Conservation (phyloP, 2,888 invertebrate genomes). For the Lamellibrachia columna region DNA sequence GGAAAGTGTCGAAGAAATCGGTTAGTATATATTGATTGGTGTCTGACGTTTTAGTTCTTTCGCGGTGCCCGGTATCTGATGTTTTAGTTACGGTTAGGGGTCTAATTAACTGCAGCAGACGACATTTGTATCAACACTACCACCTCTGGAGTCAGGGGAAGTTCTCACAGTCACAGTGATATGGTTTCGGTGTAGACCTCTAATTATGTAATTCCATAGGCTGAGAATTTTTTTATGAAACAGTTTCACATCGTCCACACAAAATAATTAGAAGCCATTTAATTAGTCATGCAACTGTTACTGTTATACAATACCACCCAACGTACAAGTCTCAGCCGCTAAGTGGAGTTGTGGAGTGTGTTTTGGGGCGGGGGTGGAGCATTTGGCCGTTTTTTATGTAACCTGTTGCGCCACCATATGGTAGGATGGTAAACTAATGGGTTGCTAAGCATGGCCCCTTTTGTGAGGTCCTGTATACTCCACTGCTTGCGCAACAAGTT, state of each 20-base stretch:
- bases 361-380: too few species aligned
- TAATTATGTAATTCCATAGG: not conserved
- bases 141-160: not conserved
- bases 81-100: not conserved
- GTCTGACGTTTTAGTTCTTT: not conserved
- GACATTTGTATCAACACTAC: not conserved
- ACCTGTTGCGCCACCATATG: too few species aligned
- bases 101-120: not conserved
- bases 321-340: too few species aligned
- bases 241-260: not conserved
- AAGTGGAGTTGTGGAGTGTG: too few species aligned
- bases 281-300: not conserved
- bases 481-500: not conserved
- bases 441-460: too few species aligned
- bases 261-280: not conserved
- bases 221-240: not conserved
- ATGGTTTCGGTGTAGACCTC: too few species aligned
- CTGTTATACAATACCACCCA: too few species aligned
- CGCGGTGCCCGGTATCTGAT: not conserved
- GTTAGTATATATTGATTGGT: slow-evolving; percentile 38
- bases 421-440: too few species aligned
- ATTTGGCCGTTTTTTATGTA: too few species aligned
- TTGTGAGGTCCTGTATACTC: too few species aligned
- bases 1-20: slow-evolving; percentile 45
- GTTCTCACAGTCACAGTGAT: not conserved